Base-by-base conservation (phyloP, 2,888 invertebrate genomes). In the Sinotaia quadrata region DNA sequence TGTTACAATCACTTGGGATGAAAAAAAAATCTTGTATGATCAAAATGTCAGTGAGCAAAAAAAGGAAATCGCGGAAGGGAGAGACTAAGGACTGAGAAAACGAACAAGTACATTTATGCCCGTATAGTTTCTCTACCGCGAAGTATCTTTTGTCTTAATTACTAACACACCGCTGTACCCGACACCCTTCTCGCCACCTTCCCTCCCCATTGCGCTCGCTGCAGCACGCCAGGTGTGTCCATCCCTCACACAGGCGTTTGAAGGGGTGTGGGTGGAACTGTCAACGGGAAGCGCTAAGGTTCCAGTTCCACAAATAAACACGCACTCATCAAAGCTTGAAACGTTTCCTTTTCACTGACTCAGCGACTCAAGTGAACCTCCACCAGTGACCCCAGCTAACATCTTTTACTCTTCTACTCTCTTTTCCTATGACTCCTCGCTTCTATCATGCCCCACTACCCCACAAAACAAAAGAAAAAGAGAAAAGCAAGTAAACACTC, bases 251-350 rank as follows among this genome's bases (percentile, higher is more conserved):
- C 34, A 36, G 18, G 36, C 58, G 21, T 41, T 58, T 41, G 47
- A 24, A 10, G 37, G 36, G 24, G 58, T 21, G 34, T 10, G 12
- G 1, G 34, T 36, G 27, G 41, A n/a, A 41, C 58, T 58, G 58
- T 58, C 58, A 41, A 36, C 58, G 37, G 37, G 21, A 37, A 41
- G 24, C 37, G 58, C 37, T 58, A 58, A 58, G 58, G 36, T 58
- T 58, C 58, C 37, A 37, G 58, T 21, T 58, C 58, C 27, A 37
- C 58, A 58, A 58, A 58, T 58, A 58, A 58, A 58, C 58, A 58
- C 29, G 58, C 58, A 58, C 58, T 58, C 58, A 36, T 37, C 21
- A 58, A 58, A 58, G 58, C 36, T 27, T 24, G 34, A 8, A 58
- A n/a, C 21, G 4, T 41, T n/a, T 27, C 1, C 18, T 24, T 58